A percentile compares a stretch with the other conserved stretches of the same genome.
These are phyloP conservation scores for Hylomyscus alleni DNA, from an alignment of 2,797 vertebrate species.

Conservation along the genomic window DNA sequence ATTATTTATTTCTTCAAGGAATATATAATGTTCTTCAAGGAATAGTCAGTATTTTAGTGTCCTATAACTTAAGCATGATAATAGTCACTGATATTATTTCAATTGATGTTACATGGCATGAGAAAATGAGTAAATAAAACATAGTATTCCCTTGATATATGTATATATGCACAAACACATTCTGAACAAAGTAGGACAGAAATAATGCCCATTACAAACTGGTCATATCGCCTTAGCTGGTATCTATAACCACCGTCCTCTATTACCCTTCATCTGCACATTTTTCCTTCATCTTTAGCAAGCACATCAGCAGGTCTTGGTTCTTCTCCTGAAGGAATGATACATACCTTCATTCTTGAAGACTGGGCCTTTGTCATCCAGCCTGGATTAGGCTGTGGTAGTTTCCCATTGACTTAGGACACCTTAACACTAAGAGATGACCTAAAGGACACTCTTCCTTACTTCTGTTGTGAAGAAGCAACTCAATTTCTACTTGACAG, in stretches of 20 bases:
- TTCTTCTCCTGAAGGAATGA: background rate
- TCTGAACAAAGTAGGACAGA: background rate
- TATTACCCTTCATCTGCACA: background rate
- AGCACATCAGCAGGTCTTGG: background rate
- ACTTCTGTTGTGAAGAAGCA: background rate
- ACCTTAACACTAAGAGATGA: background rate
- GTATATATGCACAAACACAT: background rate
- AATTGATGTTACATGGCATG: background rate
- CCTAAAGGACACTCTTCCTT: background rate
- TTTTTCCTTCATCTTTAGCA: background rate
- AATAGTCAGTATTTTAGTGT: background rate
- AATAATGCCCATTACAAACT: background rate
- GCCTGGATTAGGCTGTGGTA: background rate
- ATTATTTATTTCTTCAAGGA: background rate
- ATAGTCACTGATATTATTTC: background rate
- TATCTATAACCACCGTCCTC: background rate
- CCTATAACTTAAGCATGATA: background rate
- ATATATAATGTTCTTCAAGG: background rate
- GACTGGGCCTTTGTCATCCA: background rate
- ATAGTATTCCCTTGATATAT: background rate
- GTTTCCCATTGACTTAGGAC: background rate
- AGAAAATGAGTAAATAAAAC: background rate
- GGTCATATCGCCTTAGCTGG: background rate
- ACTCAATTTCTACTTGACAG: background rate
- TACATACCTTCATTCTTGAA: background rate